phyloP scores from a whole-genome alignment of 2,113 vertebrate species.

The Australoheros scitulus region DNA sequence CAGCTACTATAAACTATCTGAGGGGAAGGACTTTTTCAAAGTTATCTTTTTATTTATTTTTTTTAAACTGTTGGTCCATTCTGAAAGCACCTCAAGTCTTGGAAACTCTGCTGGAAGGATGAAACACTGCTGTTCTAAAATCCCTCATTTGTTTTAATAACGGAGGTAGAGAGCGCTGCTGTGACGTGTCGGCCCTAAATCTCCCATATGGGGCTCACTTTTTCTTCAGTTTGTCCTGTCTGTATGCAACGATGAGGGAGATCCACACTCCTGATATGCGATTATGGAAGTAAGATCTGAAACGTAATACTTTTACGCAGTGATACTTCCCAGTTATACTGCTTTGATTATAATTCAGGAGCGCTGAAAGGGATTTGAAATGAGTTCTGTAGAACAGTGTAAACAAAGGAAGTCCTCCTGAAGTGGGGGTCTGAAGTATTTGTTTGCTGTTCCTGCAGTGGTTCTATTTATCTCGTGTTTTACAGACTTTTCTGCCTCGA shows the following conservation, averaged over 20 bases:
- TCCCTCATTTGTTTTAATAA: too few species aligned
- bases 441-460: conserved; percentile 2
- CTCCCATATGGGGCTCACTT: too few species aligned
- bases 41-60: background rate
- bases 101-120: too few species aligned
- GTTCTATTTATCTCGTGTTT: conserved; percentile 8
- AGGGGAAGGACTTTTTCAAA: too few species aligned
- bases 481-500: conserved; percentile 15
- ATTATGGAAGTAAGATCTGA: background rate
- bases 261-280: background rate
- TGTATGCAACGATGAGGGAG: background rate
- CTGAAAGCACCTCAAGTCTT: too few species aligned
- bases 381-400: background rate
- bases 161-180: too few species aligned
- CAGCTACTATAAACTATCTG: too few species aligned
- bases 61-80: too few species aligned
- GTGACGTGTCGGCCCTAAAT: background rate
- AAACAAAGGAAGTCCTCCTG: background rate
- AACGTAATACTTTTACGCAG: background rate
- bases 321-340: background rate
- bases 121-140: too few species aligned
- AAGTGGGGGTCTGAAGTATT: background rate
- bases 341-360: background rate
- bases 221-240: too few species aligned
- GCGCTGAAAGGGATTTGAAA: background rate